Percentiles rank a stretch among this genome's conserved stretches.
Evolutionary conservation across 2,888 invertebrate genomes (phyloP).

Genomic region (Aphidoletes aphidimyza): DNA sequence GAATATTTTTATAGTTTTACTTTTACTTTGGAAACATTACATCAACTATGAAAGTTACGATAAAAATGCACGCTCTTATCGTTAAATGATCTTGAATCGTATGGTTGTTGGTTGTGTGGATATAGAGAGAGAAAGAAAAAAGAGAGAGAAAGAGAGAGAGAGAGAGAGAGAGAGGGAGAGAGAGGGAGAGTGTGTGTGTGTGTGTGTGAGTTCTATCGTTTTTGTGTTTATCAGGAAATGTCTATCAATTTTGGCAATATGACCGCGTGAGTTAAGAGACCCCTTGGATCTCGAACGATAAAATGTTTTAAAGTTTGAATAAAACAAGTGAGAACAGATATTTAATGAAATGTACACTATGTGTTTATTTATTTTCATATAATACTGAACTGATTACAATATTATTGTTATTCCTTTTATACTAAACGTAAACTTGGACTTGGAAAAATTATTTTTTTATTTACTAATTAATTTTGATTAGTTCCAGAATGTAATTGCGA

Average conservation of each 20-base stretch:
- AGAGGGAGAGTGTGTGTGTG: too few species aligned
- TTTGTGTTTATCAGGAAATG: background rate
- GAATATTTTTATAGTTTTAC: slow-evolving; percentile 50
- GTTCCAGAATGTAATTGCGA: background rate
- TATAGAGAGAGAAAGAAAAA: too few species aligned
- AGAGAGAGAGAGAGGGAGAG: too few species aligned
- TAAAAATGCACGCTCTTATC: slow-evolving; percentile 47
- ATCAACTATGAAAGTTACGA: slow-evolving; percentile 42
- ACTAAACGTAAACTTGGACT: background rate
- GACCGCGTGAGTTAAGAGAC: background rate
- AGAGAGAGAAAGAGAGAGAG: too few species aligned
- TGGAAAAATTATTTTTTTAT: slow-evolving; percentile 1
- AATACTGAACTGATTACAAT: background rate
- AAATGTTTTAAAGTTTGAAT: background rate
- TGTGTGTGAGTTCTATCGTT: too few species aligned
- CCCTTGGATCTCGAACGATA: slow-evolving; percentile 1
- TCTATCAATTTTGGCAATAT: background rate
- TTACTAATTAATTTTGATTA: slow-evolving; percentile 4
- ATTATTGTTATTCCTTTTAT: slow-evolving; percentile 10
- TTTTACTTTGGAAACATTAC: background rate
- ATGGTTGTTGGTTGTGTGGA: background rate
- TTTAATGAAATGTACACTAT: background rate
- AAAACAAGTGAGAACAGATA: slow-evolving; percentile 10
- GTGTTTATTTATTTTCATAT: background rate
- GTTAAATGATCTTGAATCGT: slow-evolving; percentile 17